These are phyloP conservation scores for Linyphia triangularis DNA, from an alignment of 2,888 invertebrate genomes.

Conservation along the genomic window DNA sequence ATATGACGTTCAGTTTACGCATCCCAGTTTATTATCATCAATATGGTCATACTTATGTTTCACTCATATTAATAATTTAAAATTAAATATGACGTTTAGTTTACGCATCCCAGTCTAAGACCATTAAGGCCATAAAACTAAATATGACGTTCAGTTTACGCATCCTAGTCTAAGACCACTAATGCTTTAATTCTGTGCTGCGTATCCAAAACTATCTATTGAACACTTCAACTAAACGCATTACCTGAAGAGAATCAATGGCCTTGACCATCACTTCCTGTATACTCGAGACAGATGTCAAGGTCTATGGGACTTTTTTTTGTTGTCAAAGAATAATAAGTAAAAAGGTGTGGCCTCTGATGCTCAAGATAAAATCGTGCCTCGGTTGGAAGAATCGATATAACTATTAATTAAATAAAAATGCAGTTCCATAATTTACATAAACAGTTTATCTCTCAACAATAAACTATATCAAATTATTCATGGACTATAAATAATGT, in stretches of 20 bases:
- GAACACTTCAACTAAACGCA: not conserved
- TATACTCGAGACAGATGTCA: conserved; percentile 23
- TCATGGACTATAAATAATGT: not conserved
- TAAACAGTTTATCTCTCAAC: not conserved
- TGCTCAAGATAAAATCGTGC: conserved; percentile 7
- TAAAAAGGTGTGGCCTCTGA: conserved; percentile 42
- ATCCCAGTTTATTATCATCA: no score
- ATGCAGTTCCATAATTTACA: conserved; percentile 37
- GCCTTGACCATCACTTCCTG: conserved; percentile 54
- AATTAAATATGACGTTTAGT: no score
- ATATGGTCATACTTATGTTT: no score
- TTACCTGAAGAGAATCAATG: not conserved
- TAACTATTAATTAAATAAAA: conserved; percentile 51
- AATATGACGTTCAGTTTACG: no score
- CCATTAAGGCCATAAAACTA: no score
- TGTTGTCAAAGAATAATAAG: not conserved
- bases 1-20: no score
- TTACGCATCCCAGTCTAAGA: no score
- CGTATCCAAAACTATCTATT: not conserved
- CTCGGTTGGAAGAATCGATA: conserved; percentile 9
- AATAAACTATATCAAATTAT: conserved; percentile 2
- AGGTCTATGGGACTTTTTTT: conserved; percentile 45
- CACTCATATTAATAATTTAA: no score
- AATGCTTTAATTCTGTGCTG: no score
- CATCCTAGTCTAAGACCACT: no score